Percentiles rank a stretch among this genome's conserved stretches.
phyloP scores from a whole-genome alignment of 2,113 vertebrate species.

The Quiscalus mexicanus region DNA sequence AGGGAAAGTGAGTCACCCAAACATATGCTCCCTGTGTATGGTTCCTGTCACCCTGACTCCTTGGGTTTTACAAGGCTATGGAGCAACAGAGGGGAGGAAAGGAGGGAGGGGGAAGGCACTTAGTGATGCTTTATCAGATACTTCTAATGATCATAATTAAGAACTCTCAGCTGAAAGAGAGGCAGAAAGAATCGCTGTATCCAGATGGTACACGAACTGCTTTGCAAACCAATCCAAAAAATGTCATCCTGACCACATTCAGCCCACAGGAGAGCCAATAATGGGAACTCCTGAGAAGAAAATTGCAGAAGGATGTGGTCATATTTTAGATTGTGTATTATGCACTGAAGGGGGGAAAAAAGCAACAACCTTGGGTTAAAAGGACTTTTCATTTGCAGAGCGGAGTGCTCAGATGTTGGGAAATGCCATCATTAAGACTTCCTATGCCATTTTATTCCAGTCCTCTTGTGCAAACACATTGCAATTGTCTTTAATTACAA shows the following conservation, averaged over 20 bases:
- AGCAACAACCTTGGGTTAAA: neutral
- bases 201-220: neutral
- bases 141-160: constrained; percentile 59
- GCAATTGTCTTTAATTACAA: constrained; percentile 3
- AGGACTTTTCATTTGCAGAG: neutral
- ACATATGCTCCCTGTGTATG: neutral
- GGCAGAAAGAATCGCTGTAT: neutral
- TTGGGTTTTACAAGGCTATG: neutral
- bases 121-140: neutral
- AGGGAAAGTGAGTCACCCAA: constrained; percentile 33
- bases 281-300: constrained; percentile 48
- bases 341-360: neutral
- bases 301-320: constrained; percentile 15
- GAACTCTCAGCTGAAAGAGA: neutral
- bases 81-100: neutral
- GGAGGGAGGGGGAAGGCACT: neutral
- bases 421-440: constrained; percentile 37
- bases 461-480: neutral
- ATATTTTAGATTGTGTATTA: neutral
- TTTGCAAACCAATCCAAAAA: neutral
- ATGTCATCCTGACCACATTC: neutral
- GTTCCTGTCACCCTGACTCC: neutral
- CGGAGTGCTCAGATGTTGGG: neutral
- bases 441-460: neutral
- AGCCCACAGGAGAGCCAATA: neutral